Base-by-base conservation (phyloP, 2,113 vertebrate genomes). In the Amphiprion percula region DNA sequence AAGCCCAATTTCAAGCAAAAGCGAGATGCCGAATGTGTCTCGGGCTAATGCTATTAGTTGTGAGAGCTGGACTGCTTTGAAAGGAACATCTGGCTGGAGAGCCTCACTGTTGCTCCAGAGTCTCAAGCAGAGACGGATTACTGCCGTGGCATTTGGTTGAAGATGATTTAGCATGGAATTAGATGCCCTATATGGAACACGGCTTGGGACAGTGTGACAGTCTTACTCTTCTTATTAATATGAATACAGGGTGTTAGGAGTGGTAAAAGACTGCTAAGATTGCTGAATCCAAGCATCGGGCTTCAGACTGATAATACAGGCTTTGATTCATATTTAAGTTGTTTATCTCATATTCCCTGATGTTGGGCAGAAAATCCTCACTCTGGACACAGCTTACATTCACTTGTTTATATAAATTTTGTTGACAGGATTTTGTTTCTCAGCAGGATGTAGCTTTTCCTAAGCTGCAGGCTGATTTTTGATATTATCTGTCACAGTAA, bases 91-190 rank as follows among this genome's bases (percentile, higher is more conserved):
- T 91, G 89, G 82, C 86, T 81, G 70, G 64, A 85, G 78, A 83
- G 80, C 39, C 76, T 86, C 76, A 56, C 81, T 85, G 86, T 81
- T 72, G 85, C 84, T 87, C 84, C 80, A 67, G 78, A 87, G 86
- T 87, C 85, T 87, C 77, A 63, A 73, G 79, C 86, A 47, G 85
- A 80, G 87, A 65, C 53, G 87, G 90, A 91, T 92, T 91, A 91
- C 69, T 44, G 84, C 77, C 16, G 72, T 87, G 56, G 83, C 88
- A 85, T 90, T 92, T 88, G 79, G 79, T 86, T 84, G 72, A 84
- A 84, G 87, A 87, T 88, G 83, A 88, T 93, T 89, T 87, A 89
- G 89, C 86, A 79, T 79, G 85, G 92, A 90, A 87, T 88, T 89
- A 87, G 87, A 81, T 69, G 85, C 79, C 79, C 74, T 77, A 80